Base-by-base conservation (phyloP, 2,888 invertebrate species). In the Pyrgus malvae region DNA sequence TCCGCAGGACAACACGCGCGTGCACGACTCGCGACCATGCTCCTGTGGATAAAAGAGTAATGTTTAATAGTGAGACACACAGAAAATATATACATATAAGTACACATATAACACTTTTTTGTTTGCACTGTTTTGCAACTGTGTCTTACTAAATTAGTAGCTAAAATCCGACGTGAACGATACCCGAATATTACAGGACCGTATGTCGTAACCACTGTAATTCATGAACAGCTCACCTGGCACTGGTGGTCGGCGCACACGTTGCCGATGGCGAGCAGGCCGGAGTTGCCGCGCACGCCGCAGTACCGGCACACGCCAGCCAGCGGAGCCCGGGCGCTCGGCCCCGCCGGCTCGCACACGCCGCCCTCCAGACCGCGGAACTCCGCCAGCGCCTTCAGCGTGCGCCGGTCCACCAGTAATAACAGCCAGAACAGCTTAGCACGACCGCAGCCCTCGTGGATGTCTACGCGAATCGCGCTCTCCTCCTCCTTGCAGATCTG, bases 361-460 rank as follows among this genome's bases (percentile, higher is more conserved):
- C 57, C 66, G 17, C 85, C 78, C 1, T 92, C 91, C 50, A 92
- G 84, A 7, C 94, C 95, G 21, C 98, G 92, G 79, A 98, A 98
- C 80, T 99, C 99, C 0, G 96, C 94, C 68, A 97, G 83, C 0
- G 95, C 96, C 79, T 99, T 99, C 11, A 99, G 87, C 0, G 98
- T 98, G 65, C 96, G 94, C 0, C 98, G 95, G 77, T 99, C 99
- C 0, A 99, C 98, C 16, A 99, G 86, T 0, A 98, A 95, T 69
- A 98, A 90, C 4, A 99, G 91, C 98, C 99, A 99, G 81, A 98
- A 98, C 3, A 99, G 90, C 81, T 99, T 98, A 1, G 97, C 98
- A 29, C 99, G 92, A 0, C 99, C 99, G 77, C 99, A 99, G 0
- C 96, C 95, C 83, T 98, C 99, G 81, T 99, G 99, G n/a, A 99